Conservation (phyloP, 1,140 invertebrate species). For the Gryon sp. region DNA sequence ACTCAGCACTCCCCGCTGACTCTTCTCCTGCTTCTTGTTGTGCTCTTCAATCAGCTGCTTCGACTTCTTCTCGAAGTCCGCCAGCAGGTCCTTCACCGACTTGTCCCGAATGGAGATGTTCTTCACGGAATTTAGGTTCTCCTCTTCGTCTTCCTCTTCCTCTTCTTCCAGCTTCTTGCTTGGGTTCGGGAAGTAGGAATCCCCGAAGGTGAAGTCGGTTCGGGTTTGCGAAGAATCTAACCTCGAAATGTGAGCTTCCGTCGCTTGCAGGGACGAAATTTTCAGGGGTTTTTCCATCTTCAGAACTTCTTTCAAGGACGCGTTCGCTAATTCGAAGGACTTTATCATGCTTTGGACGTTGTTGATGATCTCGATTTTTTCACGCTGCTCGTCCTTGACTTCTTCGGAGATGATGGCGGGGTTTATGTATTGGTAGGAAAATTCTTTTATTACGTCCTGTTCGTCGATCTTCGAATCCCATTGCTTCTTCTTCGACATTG, state of each 20-base stretch:
- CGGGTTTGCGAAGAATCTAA: conserved; percentile 67
- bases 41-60: conserved; percentile 71
- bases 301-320: conserved; percentile 65
- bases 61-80: conserved; percentile 80
- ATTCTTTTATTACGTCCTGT: conserved; percentile 76
- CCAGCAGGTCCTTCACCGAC: conserved; percentile 80
- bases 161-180: too few species aligned
- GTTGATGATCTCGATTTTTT: conserved; percentile 70
- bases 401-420: conserved; percentile 63
- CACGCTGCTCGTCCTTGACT: conserved; percentile 6
- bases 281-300: conserved; percentile 79
- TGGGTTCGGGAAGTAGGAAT: too few species aligned
- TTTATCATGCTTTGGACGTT: conserved; percentile 80
- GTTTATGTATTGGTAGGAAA: conserved; percentile 78
- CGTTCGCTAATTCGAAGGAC: conserved; percentile 74
- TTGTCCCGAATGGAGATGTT: conserved; percentile 72
- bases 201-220: too few species aligned
- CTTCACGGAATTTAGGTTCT: conserved; percentile 4
- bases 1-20: conserved; percentile 77
- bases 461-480: conserved; percentile 76
- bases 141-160: too few species aligned
- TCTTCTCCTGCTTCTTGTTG: conserved; percentile 68
- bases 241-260: conserved; percentile 78
- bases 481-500: conserved; percentile 65
- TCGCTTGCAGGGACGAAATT: conserved; percentile 73